Conservation (phyloP, 1,140 invertebrate genomes). For the Oncopeltus fasciatus region DNA sequence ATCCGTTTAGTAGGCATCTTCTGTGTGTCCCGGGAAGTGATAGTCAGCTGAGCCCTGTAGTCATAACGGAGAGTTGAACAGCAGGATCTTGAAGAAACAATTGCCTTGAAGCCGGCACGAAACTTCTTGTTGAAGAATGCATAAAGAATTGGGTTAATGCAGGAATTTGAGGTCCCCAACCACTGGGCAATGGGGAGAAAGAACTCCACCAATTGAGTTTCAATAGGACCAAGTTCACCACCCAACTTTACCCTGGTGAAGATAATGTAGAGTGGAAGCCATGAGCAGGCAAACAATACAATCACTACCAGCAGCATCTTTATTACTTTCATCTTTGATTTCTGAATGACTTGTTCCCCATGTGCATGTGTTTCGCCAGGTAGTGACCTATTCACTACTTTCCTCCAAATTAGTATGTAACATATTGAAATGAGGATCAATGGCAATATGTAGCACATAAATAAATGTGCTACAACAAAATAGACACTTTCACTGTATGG, state of each 20-base stretch:
- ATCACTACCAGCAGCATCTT: constrained; percentile 52
- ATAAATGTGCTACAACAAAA: constrained; percentile 40
- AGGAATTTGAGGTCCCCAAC: constrained; percentile 40
- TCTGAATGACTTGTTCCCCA: constrained; percentile 23
- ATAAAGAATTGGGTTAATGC: constrained; percentile 42
- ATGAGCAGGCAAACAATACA: constrained; percentile 44
- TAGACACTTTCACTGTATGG: constrained; percentile 33
- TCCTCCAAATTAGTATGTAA: constrained; percentile 38
- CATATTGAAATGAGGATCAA: constrained; percentile 37
- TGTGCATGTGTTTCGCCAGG: constrained; percentile 27
- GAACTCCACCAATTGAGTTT: constrained; percentile 30
- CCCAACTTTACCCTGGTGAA: constrained; percentile 34
- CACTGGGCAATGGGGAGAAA: constrained; percentile 46
- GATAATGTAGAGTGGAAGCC: constrained; percentile 47
- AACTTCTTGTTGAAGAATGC: constrained; percentile 52
- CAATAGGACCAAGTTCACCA: constrained; percentile 19
- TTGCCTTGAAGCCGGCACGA: constrained; percentile 41
- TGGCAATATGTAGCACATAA: constrained; percentile 42
- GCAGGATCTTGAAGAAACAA: constrained; percentile 29
- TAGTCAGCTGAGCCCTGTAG: constrained; percentile 14
- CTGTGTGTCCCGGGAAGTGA: constrained; percentile 3
- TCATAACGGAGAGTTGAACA: constrained; percentile 24
- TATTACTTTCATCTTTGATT: constrained; percentile 33
- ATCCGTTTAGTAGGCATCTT: constrained; percentile 17
- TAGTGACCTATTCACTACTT: constrained; percentile 29